Evolutionary conservation across 2,888 invertebrate species (phyloP), one percentile per base, ranked within the genome.

Genomic region (Pachymerium ferrugineum): DNA sequence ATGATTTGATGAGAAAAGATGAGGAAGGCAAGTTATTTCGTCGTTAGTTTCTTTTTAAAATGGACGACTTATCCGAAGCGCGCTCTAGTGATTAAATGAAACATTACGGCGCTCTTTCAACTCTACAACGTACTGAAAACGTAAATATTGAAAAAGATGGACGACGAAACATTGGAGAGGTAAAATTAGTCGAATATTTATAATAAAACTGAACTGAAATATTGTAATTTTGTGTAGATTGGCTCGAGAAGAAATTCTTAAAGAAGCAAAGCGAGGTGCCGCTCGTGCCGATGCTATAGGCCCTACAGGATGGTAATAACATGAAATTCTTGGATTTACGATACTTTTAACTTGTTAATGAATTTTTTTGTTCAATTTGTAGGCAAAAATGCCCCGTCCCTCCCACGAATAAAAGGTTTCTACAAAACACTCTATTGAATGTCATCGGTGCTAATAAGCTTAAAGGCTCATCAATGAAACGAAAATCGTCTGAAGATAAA

Each of bases 281-380:
- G 86, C 86, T 67, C 83, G 87, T 81, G 87, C 87, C 35, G 86
- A 86, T 82, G 83, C 86, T 75, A 83, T 86, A 74, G 88, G 88
- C 33, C 86, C 88, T 8, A 84, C 86, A 1, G 88, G 87, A 77
- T 88, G 88, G 88, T 84, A 86, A 70, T 8, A n/a, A n/a, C n/a
- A n/a, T 62, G 35, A 35, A 12, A 12, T 28, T 67, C 14, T n/a
- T 33, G 6, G 6, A 33, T 8, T 33, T 8, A 33, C 33, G 3
- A 42, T n/a, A 42, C 42, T n/a, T 42, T 42, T 10, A n/a, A n/a
- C n/a, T 42, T 42, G 12, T 10, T 4, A 42, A 10, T 42, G 3
- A 3, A 42, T 10, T 42, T 42, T 3, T 10, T 67, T 12, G 19
- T 67, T 67, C n/a, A 12, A 12, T 67, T 67, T 67, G 14, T 67